phyloP scores from a whole-genome alignment of 2,888 invertebrate genomes.

The Chesias legatella region DNA sequence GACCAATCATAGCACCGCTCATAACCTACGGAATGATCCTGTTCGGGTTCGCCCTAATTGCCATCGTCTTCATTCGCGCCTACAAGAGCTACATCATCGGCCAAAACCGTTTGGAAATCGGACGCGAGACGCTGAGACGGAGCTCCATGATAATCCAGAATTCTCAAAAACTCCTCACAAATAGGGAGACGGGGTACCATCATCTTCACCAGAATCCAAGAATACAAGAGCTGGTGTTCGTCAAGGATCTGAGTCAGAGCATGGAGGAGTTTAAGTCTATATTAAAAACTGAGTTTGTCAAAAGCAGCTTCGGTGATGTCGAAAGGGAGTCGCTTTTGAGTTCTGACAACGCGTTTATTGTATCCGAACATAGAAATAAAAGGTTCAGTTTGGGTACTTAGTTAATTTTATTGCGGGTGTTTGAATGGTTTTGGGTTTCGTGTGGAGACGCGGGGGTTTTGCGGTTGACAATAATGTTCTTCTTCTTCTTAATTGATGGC shows the following conservation, averaged over 20 bases:
- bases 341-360: conserved; percentile 65
- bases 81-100: conserved; percentile 88
- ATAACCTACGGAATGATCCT: conserved; percentile 87
- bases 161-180: conserved; percentile 80
- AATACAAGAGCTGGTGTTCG: conserved; percentile 47
- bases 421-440: too few relatives aligned
- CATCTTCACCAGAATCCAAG: conserved; percentile 30
- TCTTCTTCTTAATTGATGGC: too few relatives aligned
- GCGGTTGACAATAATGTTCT: too few relatives aligned
- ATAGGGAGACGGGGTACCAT: conserved; percentile 75
- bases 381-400: conserved; percentile 43
- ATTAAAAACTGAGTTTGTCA: conserved; percentile 55
- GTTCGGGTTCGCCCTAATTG: conserved; percentile 83
- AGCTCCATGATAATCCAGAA: conserved; percentile 82
- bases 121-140: conserved; percentile 85
- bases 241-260: conserved; percentile 48
- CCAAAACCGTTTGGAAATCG: conserved; percentile 85
- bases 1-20: conserved; percentile 85
- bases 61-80: conserved; percentile 84
- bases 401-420: conserved; percentile 5
- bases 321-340: conserved; percentile 62
- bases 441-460: too few relatives aligned
- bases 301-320: conserved; percentile 46
- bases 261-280: conserved; percentile 53
- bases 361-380: conserved; percentile 52